Evolutionary conservation across 1,140 invertebrate species (phyloP), one percentile per base, ranked within the genome.

Genomic region (Laupala kohalensis): DNA sequence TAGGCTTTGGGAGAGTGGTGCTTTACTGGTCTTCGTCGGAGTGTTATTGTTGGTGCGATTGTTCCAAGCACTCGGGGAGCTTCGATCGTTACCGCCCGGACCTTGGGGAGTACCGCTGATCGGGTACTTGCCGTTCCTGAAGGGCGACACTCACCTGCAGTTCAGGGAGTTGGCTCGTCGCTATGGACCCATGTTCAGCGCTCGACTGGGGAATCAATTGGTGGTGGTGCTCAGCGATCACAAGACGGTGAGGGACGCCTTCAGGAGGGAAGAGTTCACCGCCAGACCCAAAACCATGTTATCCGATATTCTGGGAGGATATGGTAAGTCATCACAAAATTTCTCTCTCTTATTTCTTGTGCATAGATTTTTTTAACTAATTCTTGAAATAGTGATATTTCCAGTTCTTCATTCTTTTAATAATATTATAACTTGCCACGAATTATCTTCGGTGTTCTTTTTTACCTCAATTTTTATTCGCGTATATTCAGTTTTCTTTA

Each of bases 271-370:
- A 76, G 92, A 93, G 76, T 94, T 95, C 81, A 92, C 90, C 73
- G 93, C 90, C 27, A 85, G 93, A 69, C 94, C 94, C 19, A 88
- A 88, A 75, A 93, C 88, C 15, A 90, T 92, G 64, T 89, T 95
- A 75, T 92, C 88, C 82, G 87, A 89, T 75, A 91, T 94, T n/a
- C 83, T 96, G 27, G 91, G 90, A 77, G 93, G 93, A 76, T 94
- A 93, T 72, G 94, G 93, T 95, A 80, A 93, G 89, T 89, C 25
- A n/a, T n/a, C n/a, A n/a, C n/a, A n/a, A n/a, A n/a, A n/a, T n/a
- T n/a, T n/a, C n/a, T n/a, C n/a, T n/a, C n/a, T n/a, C n/a, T n/a
- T n/a, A n/a, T n/a, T n/a, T n/a, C n/a, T n/a, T n/a, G n/a, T n/a
- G n/a, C n/a, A n/a, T n/a, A n/a, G n/a, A n/a, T n/a, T n/a, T n/a